These are phyloP conservation scores for Anorthoa munda DNA, from an alignment of 2,888 invertebrate species.

Conservation along the genomic window DNA sequence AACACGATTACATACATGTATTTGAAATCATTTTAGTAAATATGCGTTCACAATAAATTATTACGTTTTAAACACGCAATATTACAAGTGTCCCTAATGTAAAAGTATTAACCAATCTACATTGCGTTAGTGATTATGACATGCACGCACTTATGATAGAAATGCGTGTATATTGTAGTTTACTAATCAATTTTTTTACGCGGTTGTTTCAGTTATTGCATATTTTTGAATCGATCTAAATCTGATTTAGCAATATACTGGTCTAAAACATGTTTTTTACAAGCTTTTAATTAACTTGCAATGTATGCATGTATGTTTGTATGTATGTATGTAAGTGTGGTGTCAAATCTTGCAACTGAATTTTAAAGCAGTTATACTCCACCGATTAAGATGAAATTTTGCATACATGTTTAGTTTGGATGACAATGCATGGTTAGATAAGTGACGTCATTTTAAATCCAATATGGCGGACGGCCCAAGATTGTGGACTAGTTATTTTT, in stretches of 20 bases:
- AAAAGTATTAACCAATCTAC: conserved; percentile 1
- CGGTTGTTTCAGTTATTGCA: background rate
- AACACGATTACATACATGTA: conserved; percentile 12
- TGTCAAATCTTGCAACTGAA: too few relatives aligned
- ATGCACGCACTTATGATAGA: conserved; percentile 40
- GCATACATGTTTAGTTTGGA: too few relatives aligned
- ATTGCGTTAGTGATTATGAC: conserved; percentile 10
- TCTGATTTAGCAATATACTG: background rate
- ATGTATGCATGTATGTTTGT: too few relatives aligned
- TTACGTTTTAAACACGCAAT: conserved; percentile 17
- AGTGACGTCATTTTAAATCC: too few relatives aligned
- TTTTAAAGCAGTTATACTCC: too few relatives aligned
- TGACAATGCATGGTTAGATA: too few relatives aligned
- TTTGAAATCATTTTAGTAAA: conserved; percentile 18
- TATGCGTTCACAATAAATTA: conserved; percentile 19
- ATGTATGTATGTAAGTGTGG: too few relatives aligned
- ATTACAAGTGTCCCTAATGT: conserved; percentile 26
- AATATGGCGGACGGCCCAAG: too few relatives aligned
- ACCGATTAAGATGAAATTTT: too few relatives aligned
- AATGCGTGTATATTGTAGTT: conserved; percentile 38
- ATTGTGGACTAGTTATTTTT: too few relatives aligned
- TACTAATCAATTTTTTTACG: background rate
- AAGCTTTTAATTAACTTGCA: too few relatives aligned
- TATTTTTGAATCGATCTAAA: background rate
- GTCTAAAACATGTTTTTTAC: too few relatives aligned